Conservation (phyloP, 2,888 invertebrate species). For the Pollenia amentaria region DNA sequence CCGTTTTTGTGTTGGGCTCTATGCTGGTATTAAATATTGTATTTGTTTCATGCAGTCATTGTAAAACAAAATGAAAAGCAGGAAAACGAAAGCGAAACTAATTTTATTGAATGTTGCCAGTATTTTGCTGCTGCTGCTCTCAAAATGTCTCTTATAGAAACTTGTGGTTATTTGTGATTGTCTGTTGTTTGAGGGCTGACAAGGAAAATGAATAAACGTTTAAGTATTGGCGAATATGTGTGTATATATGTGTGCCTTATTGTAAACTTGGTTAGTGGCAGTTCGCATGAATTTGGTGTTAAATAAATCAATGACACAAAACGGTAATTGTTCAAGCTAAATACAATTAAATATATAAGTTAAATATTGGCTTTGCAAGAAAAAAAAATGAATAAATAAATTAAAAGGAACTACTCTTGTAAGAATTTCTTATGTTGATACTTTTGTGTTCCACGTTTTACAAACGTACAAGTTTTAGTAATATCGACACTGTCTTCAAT, state of each 20-base stretch:
- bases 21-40: neutral
- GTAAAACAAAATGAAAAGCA: slow-evolving; percentile 26
- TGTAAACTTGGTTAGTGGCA: neutral
- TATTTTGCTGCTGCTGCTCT: slow-evolving; percentile 62
- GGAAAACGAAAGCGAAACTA: slow-evolving; percentile 48
- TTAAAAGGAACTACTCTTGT: no score
- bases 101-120: slow-evolving; percentile 66
- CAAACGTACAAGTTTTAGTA: no score
- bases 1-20: neutral
- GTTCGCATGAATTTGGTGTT: neutral
- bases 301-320: neutral
- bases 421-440: no score
- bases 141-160: slow-evolving; percentile 69
- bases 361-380: neutral
- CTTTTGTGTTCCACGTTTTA: no score
- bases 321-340: neutral
- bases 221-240: neutral
- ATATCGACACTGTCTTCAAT: no score
- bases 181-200: slow-evolving; percentile 25
- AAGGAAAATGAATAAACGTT: neutral
- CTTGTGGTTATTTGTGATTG: slow-evolving; percentile 62
- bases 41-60: slow-evolving; percentile 37
- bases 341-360: neutral
- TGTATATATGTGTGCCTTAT: neutral
- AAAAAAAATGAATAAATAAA: neutral